phyloP scores from a whole-genome alignment of 2,113 vertebrate species.

The Eurystomus gularis region DNA sequence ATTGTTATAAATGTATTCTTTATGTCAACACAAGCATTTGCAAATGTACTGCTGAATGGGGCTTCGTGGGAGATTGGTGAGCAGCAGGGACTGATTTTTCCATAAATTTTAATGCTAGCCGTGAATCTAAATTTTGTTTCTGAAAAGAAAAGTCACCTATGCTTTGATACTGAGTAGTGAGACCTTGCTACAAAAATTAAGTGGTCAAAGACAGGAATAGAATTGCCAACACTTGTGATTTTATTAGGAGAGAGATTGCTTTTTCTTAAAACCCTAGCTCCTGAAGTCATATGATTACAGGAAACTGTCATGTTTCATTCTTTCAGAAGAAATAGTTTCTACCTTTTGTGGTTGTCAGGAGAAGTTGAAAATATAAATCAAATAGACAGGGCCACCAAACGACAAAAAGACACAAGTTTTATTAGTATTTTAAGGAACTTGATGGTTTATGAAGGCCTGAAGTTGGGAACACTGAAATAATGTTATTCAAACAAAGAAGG shows the following conservation, averaged over 20 bases:
- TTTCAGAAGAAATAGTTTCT: not conserved
- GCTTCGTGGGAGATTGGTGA: not conserved
- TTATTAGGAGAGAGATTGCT: constrained; percentile 40
- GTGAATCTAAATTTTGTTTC: not conserved
- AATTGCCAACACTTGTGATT: constrained; percentile 43
- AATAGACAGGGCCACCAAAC: not conserved
- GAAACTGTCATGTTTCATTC: constrained; percentile 32
- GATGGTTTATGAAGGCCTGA: not conserved
- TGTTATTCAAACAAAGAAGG: constrained; percentile 14
- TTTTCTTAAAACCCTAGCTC: constrained; percentile 13
- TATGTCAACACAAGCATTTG: not conserved
- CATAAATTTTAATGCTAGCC: not conserved
- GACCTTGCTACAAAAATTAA: not conserved
- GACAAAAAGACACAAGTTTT: not conserved
- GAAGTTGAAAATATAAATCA: constrained; percentile 51
- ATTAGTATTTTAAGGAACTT: not conserved
- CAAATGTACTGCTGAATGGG: not conserved
- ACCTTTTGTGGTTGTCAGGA: not conserved
- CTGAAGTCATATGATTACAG: not conserved
- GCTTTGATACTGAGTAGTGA: not conserved
- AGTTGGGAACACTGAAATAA: not conserved
- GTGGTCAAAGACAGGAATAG: constrained; percentile 21
- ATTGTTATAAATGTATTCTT: not conserved
- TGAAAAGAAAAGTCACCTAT: not conserved
- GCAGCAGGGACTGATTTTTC: not conserved